phyloP scores from a whole-genome alignment of 2,113 vertebrate genomes.

The Galemys pyrenaicus region DNA sequence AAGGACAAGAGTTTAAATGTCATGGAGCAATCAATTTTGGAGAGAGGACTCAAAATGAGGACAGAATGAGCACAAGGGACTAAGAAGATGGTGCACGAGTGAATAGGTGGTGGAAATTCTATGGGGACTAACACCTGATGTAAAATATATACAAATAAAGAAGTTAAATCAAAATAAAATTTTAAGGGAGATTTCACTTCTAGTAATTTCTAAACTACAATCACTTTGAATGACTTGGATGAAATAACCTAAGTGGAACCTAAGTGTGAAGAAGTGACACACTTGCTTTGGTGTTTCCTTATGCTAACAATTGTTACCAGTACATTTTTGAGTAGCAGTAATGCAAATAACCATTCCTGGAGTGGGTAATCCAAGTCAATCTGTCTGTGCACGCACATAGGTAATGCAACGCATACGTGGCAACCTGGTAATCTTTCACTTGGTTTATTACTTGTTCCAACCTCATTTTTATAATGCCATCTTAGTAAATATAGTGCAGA shows the following conservation, averaged over 20 bases:
- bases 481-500: not conserved
- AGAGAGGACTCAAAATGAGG: too few relatives aligned
- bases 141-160: too few relatives aligned
- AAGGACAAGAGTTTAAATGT: not conserved
- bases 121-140: too few relatives aligned
- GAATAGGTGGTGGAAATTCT: too few relatives aligned
- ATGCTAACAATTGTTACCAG: not conserved
- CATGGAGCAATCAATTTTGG: not conserved
- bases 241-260: not conserved
- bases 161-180: not conserved
- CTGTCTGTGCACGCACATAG: not conserved
- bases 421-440: not conserved
- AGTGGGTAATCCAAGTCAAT: not conserved
- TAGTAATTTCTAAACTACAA: not conserved
- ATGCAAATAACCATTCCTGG: not conserved
- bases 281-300: constrained; percentile 11
- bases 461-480: not conserved
- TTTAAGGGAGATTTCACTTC: not conserved
- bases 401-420: not conserved
- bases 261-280: not conserved
- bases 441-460: not conserved
- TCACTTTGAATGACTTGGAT: not conserved
- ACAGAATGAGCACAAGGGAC: too few relatives aligned
- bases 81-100: too few relatives aligned
- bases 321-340: not conserved